Percentiles rank a stretch among this genome's conserved stretches.
Evolutionary conservation across 2,113 vertebrate genomes (phyloP).

Genomic region (Rhinogobius similis): DNA sequence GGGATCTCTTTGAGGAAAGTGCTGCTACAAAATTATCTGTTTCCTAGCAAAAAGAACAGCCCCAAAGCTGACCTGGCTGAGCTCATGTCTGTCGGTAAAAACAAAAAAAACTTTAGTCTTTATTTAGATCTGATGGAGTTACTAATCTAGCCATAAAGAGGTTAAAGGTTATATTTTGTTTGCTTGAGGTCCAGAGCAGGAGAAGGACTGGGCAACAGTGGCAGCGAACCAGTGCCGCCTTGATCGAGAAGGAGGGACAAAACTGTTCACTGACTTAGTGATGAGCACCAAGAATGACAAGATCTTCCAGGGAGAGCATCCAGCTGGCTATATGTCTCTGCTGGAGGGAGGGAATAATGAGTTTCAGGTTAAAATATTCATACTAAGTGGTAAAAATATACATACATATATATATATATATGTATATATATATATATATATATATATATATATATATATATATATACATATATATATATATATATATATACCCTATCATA

Average conservation of each 20-base stretch:
- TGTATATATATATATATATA: too few species aligned
- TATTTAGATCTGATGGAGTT: too few species aligned
- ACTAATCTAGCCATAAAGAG: background rate
- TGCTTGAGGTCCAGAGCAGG: constrained; percentile 82
- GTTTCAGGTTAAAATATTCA: constrained; percentile 85
- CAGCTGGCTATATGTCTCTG: constrained; percentile 92
- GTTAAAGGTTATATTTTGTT: background rate
- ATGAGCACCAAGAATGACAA: constrained; percentile 97
- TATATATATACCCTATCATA: too few species aligned
- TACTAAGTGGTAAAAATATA: too few species aligned
- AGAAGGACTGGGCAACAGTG: constrained; percentile 85
- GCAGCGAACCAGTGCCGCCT: constrained; percentile 90
- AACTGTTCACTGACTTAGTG: constrained; percentile 93
- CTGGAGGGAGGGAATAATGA: constrained; percentile 97
- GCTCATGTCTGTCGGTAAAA: constrained; percentile 63
- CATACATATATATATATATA: too few species aligned
- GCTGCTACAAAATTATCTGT: constrained; percentile 92
- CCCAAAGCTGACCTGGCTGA: constrained; percentile 72
- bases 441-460: too few species aligned
- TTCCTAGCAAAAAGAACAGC: constrained; percentile 81
- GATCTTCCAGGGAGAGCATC: constrained; percentile 97
- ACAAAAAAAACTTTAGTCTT: too few species aligned
- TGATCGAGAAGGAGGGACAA: constrained; percentile 93
- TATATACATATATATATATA: too few species aligned
- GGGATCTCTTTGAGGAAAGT: constrained; percentile 88